phyloP scores from a whole-genome alignment of 2,113 vertebrate species.

The Propithecus coquereli region DNA sequence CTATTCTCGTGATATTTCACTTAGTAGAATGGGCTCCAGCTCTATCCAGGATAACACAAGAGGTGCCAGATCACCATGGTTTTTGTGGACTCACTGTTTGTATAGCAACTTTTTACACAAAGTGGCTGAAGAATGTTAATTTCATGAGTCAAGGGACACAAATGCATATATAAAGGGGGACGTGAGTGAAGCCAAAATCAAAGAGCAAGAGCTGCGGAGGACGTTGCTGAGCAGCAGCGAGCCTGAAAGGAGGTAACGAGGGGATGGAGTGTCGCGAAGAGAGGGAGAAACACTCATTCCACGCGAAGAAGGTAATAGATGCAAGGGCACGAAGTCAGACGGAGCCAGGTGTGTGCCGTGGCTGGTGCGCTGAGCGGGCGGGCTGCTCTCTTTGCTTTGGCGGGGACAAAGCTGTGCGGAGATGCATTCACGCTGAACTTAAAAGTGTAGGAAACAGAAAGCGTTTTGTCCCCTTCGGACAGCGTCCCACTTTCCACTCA shows the following conservation, averaged over 20 bases:
- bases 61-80: too few species aligned
- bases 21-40: too few species aligned
- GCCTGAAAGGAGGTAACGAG: background rate
- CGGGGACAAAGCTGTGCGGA: background rate
- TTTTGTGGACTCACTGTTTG: background rate
- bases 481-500: constrained; percentile 67
- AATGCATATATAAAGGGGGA: fast-evolving
- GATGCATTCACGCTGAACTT: constrained; percentile 3
- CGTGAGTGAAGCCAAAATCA: fast-evolving
- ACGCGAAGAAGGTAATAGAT: background rate
- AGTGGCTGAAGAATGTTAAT: background rate
- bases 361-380: background rate
- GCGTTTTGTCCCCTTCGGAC: constrained; percentile 66
- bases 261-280: background rate
- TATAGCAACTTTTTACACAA: background rate
- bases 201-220: background rate
- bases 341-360: background rate
- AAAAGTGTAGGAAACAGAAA: constrained; percentile 69
- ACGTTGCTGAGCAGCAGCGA: background rate
- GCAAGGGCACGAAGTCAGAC: background rate
- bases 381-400: constrained; percentile 44
- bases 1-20: too few species aligned
- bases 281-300: background rate
- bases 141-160: background rate
- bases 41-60: too few species aligned